Evolutionary conservation across 2,113 vertebrate species (phyloP).

Genomic region (Paedocypris sp.): DNA sequence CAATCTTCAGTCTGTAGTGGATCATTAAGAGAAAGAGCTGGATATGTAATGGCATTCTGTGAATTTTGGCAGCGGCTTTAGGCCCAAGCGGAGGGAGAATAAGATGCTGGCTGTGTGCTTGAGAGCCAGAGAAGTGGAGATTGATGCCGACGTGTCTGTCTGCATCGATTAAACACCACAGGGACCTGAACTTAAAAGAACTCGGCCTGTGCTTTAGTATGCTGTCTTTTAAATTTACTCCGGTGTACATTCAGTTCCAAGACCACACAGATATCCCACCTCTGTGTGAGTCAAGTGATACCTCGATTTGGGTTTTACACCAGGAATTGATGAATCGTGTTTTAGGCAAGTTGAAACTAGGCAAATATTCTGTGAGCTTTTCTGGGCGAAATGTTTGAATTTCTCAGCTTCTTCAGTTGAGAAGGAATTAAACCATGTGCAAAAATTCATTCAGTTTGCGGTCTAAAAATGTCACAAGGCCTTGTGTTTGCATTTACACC

Average conservation of each 20-base stretch:
- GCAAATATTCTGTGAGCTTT: no score
- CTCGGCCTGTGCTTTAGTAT: neutral
- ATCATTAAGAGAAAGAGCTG: neutral
- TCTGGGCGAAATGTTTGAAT: no score
- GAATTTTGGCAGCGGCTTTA: neutral
- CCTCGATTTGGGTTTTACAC: no score
- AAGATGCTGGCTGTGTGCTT: neutral
- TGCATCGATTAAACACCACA: neutral
- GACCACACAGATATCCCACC: neutral
- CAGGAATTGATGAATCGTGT: no score
- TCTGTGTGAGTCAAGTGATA: no score
- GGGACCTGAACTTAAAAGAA: neutral
- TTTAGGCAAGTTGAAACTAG: no score
- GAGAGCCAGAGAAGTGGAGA: neutral
- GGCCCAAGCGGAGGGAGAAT: neutral
- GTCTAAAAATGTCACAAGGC: no score
- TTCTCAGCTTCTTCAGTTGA: no score
- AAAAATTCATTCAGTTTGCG: no score
- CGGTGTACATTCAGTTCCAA: neutral
- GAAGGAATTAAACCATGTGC: no score
- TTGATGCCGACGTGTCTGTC: neutral
- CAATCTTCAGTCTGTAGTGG: conserved; percentile 1
- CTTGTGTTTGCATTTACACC: no score
- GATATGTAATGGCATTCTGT: conserved; percentile 2
- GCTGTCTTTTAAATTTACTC: neutral